A percentile compares a stretch with the other conserved stretches of the same genome.
These are phyloP conservation scores for Sycobia sp. DNA, from an alignment of 1,140 invertebrate species.

Conservation along the genomic window DNA sequence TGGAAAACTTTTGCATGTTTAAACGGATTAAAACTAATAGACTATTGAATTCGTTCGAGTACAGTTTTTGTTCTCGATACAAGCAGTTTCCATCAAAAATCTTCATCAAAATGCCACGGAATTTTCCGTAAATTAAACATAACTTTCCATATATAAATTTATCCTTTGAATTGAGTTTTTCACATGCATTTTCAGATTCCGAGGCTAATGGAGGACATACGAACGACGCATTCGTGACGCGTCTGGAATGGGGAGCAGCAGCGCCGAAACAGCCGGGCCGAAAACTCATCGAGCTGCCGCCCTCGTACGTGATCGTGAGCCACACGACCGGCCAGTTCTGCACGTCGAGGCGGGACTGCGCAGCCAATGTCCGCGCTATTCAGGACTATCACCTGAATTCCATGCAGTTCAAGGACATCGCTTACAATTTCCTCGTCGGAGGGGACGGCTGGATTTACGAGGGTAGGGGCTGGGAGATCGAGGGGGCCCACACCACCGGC, in stretches of 20 bases:
- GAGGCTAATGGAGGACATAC: too few species aligned
- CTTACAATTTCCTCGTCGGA: slow-evolving; percentile 78
- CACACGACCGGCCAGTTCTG: slow-evolving; percentile 68
- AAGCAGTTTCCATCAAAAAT: too few species aligned
- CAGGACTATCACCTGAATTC: slow-evolving; percentile 77
- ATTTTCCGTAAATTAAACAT: too few species aligned
- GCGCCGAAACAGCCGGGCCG: slow-evolving; percentile 53
- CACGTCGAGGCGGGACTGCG: slow-evolving; percentile 58
- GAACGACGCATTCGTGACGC: too few species aligned
- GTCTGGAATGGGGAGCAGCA: slow-evolving; percentile 70
- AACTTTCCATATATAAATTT: too few species aligned
- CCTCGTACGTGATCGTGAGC: slow-evolving; percentile 77
- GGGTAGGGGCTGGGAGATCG: slow-evolving; percentile 74
- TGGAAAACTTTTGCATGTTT: too few species aligned
- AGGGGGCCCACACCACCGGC: slow-evolving; percentile 73
- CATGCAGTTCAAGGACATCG: slow-evolving; percentile 70
- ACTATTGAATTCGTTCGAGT: too few species aligned
- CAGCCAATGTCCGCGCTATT: slow-evolving; percentile 63
- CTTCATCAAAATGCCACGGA: too few species aligned
- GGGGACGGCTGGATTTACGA: slow-evolving; percentile 77
- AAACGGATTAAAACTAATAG: too few species aligned
- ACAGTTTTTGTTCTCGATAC: too few species aligned
- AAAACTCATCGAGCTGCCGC: slow-evolving; percentile 63
- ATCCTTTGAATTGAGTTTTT: too few species aligned
- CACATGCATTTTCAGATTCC: too few species aligned